phyloP scores from a whole-genome alignment of 2,113 vertebrate genomes.

The Corydoras sp. region DNA sequence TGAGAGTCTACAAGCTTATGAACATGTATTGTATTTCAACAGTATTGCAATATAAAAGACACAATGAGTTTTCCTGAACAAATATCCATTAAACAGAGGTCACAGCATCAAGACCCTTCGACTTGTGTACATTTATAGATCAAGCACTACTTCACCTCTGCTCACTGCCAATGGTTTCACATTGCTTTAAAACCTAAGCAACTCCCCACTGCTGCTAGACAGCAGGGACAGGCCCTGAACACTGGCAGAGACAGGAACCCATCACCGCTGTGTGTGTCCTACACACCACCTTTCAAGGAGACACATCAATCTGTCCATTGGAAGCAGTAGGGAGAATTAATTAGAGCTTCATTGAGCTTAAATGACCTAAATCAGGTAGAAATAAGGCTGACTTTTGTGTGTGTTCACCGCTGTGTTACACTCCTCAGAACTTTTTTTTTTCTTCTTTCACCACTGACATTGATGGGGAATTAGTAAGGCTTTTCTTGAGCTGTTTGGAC shows the following conservation, averaged over 20 bases:
- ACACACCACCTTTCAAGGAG: slow-evolving; percentile 74
- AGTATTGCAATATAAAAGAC: too few relatives aligned
- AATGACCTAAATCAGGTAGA: slow-evolving; percentile 76
- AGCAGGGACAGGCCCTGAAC: slow-evolving; percentile 57
- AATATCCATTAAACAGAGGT: background rate
- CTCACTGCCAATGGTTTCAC: slow-evolving; percentile 25
- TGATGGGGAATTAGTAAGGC: slow-evolving; percentile 28
- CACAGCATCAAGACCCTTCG: background rate
- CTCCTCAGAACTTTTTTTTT: background rate
- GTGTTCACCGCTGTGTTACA: too few relatives aligned
- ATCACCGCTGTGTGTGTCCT: slow-evolving; percentile 58
- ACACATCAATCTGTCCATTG: slow-evolving; percentile 71
- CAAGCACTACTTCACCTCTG: background rate
- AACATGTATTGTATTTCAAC: too few relatives aligned
- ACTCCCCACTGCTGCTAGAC: slow-evolving; percentile 37
- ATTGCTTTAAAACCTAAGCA: slow-evolving; percentile 25
- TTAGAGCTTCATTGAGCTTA: slow-evolving; percentile 75
- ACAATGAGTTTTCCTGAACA: background rate
- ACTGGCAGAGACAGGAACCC: slow-evolving; percentile 55
- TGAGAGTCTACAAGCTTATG: too few relatives aligned
- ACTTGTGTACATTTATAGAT: background rate
- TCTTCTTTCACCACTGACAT: slow-evolving; percentile 20
- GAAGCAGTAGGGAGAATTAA: slow-evolving; percentile 69
- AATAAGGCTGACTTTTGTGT: slow-evolving; percentile 52
- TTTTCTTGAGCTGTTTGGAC: slow-evolving; percentile 27